Evolutionary conservation across 2,113 vertebrate genomes (phyloP).

Genomic region (Notechis scutatus): DNA sequence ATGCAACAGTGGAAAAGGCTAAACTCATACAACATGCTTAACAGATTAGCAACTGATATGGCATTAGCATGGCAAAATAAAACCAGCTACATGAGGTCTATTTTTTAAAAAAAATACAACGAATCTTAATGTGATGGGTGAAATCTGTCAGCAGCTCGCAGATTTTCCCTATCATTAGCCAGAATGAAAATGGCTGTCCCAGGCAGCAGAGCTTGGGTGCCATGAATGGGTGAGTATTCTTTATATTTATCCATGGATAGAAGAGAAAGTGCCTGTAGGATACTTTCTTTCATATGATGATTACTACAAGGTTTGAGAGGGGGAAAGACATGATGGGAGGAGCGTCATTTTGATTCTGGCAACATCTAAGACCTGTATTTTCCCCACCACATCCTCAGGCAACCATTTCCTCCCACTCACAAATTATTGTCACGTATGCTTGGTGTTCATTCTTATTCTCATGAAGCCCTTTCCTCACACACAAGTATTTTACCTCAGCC

Average conservation of each 20-base stretch:
- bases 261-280: background rate
- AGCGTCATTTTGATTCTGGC: background rate
- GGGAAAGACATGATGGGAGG: background rate
- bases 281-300: background rate
- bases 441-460: background rate
- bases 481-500: background rate
- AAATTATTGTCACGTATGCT: background rate
- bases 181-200: background rate
- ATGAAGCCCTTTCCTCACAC: background rate
- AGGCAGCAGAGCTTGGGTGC: background rate
- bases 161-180: background rate
- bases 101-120: background rate
- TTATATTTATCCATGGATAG: background rate
- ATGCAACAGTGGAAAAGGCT: background rate
- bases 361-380: background rate
- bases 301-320: background rate
- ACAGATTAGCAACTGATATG: background rate
- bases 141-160: background rate
- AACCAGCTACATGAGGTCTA: background rate
- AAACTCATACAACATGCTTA: background rate
- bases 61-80: background rate
- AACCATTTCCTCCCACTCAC: background rate
- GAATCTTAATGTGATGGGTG: background rate
- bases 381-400: background rate
- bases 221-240: background rate